Evolutionary conservation across 2,113 vertebrate genomes (phyloP).

Genomic region (Rynchops niger): DNA sequence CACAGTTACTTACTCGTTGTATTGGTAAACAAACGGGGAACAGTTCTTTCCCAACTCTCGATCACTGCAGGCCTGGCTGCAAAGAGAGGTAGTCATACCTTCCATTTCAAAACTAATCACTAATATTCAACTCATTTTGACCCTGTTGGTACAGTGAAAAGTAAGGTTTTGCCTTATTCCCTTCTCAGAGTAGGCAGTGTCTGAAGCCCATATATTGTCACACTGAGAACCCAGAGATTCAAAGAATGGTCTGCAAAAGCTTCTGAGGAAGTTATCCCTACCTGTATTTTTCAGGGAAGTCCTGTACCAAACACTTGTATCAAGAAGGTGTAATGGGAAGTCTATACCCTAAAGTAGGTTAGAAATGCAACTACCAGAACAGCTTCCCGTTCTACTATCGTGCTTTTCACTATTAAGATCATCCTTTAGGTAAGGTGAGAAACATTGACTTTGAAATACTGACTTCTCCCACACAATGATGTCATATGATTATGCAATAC

Average conservation of each 20-base stretch:
- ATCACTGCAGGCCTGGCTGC: neutral
- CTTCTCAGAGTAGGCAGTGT: neutral
- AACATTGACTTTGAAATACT: neutral
- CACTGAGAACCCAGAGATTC: neutral
- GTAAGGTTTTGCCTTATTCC: neutral
- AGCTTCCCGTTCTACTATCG: neutral
- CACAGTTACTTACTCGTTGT: neutral
- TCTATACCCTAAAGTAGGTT: neutral
- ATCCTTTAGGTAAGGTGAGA: neutral
- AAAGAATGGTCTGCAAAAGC: neutral
- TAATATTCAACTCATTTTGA: neutral
- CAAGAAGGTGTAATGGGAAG: neutral
- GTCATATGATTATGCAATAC: neutral
- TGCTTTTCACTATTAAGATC: neutral
- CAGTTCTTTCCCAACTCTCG: neutral
- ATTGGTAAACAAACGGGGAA: neutral
- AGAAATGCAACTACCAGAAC: neutral
- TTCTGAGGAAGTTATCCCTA: neutral
- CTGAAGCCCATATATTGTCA: conserved; percentile 5
- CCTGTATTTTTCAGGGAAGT: neutral
- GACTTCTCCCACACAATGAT: neutral
- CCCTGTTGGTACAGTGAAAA: neutral
- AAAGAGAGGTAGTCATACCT: neutral
- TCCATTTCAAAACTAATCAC: neutral
- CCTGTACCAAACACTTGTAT: neutral